Evolutionary conservation across 1,140 invertebrate species (phyloP).

Genomic region (Apis florea): DNA sequence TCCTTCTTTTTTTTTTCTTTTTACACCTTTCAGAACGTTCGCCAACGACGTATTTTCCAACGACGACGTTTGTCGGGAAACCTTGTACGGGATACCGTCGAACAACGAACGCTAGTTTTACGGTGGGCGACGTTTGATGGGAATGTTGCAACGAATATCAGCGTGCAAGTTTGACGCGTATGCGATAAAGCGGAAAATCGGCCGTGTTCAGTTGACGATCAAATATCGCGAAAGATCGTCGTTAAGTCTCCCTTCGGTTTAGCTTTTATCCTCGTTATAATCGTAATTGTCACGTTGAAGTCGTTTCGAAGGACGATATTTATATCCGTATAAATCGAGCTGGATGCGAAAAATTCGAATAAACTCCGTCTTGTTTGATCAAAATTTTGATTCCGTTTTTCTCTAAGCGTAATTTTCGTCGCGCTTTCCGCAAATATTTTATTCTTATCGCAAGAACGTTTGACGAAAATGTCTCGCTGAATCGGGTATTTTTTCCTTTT

Average conservation of each 20-base stretch:
- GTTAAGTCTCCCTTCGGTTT: neutral
- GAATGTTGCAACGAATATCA: slow-evolving; percentile 36
- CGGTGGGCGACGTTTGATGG: slow-evolving; percentile 12
- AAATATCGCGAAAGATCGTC: neutral
- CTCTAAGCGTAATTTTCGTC: no score
- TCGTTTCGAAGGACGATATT: no score
- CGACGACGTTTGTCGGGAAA: slow-evolving; percentile 13
- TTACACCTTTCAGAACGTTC: neutral
- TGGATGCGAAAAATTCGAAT: no score
- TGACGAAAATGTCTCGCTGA: no score
- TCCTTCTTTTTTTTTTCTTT: neutral
- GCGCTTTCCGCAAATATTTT: no score
- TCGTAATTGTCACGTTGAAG: neutral
- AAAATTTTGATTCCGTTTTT: no score
- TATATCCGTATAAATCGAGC: neutral
- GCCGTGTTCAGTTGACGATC: no score
- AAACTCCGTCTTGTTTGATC: no score
- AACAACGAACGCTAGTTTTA: slow-evolving; percentile 23
- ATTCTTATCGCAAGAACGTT: no score
- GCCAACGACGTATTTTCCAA: slow-evolving; percentile 28
- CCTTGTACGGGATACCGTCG: neutral
- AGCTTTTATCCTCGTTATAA: no score
- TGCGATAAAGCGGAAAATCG: slow-evolving; percentile 29
- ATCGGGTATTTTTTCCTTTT: no score
- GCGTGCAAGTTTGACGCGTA: slow-evolving; percentile 17